Evolutionary conservation across 2,888 invertebrate genomes (phyloP), one percentile per base, ranked within the genome.

Genomic region (Crioceris asparagi): DNA sequence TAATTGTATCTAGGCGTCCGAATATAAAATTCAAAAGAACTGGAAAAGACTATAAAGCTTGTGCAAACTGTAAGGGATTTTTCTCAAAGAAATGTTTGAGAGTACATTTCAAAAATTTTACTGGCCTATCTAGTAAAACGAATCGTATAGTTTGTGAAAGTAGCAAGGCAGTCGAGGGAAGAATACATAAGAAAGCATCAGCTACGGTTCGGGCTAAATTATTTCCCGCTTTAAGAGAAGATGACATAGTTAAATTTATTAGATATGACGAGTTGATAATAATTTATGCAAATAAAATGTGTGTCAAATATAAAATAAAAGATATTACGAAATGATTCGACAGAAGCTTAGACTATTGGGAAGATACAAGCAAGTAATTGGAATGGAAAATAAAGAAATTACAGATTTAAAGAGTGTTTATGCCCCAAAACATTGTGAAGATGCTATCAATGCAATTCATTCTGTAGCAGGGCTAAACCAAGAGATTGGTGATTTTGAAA

Each of bases 291-390:
- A 39, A 39, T 16, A 29, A 36, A 40, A 40, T 36, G 36, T 30
- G 19, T 11, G 32, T 36, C 7, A 38, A 42, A 37, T 46, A 48
- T 29, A 37, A 37, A 29, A 44, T 19, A 14, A 26, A 6, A 42
- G 47, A 30, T 44, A 51, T 31, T 35, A 40, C 15, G 39, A 46
- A 6, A 43, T 50, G 48, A 49, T 50, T 15, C 27, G 49, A 25
- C 36, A 39, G 16, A 38, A 46, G 7, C 18, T 50, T 3, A 19
- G 52, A 40, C 32, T 51, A 10, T 14, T 49, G 8, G 49, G 47
- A 17, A 35, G 47, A 16, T 44, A 46, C 25, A 36, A 48, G 8
- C 12, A 33, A 19, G 26, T 38, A 3, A 19, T 40, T 19, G 34
- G 30, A 25, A 29, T 34, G 17, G 17, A 41, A n/a, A 36, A 49